Base-by-base conservation (phyloP, 2,113 vertebrate species). In the Oreotragus oreotragus region DNA sequence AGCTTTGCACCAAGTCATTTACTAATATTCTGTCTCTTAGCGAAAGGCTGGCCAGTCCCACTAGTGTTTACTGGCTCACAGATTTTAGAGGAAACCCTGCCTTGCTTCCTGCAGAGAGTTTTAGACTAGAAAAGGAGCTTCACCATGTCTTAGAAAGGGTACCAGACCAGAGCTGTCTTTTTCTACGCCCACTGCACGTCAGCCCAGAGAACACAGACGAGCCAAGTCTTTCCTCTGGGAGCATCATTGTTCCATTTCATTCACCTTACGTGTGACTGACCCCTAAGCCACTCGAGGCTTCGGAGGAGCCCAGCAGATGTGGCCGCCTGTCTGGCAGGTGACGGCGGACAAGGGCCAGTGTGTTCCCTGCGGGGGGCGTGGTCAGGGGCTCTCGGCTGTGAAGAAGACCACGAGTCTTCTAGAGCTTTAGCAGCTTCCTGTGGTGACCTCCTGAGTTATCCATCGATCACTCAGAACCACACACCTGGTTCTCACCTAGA, bases 101-200 rank as follows among this genome's bases (percentile, higher is more conserved):
- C 88, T 84, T 76, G 64, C 23, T 81, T 58, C 28, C 17, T 36
- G 27, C 14, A 73, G 30, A 64, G 8, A 43, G 21, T 57, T 93
- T 51, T 70, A 87, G 60, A 70, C 27, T 7, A 9, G 23, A 73
- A 53, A 39, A 33, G 16, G 23, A 25, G 30, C 36, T 58, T 77
- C 23, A 51, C 45, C n/a, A 0, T 7, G 45, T 7, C 36, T 28
- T 11, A 57, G 76, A 47, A 23, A 3, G 12, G 3, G 57, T 0
- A 2, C 21, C 30, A 21, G 47, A 5, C 30, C 7, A 1, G 17
- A 62, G 30, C 2, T 33, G 49, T 30, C 60, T 25, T 30, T 25
- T 30, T 5, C 12, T 3, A 0, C 5, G 0, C 3, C 3, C 3
- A 5, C 5, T 12, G 10, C 16, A 1, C 1, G 0, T 36, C 51